Evolutionary conservation across 1,140 invertebrate genomes (phyloP), one percentile per base, ranked within the genome.

Genomic region (Papilio glaucus): DNA sequence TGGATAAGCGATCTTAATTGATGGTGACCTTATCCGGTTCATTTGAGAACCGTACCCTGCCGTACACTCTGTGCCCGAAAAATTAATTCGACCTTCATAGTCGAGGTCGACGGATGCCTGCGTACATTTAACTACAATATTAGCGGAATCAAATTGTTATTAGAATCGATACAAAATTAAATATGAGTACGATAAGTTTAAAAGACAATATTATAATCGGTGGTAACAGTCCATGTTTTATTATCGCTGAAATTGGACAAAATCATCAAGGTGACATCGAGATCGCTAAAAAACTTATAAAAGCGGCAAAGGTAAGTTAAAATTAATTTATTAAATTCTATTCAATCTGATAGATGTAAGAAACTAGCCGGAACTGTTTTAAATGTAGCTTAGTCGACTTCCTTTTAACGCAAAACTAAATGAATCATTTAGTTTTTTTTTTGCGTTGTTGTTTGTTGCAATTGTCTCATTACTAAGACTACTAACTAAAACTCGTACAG

Each of bases 201-300:
- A 89, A 81, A 4, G 85, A 87, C 12, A 82, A 92, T 24, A 85
- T 92, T 39, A 87, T 84, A 82, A 77, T 92, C 63, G 90, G 89
- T 72, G 86, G 84, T 65, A 79, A 79, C 73, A 86, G 91, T 78
- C 89, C 89, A 41, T 93, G 91, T 83, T 97, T 97, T 90, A 94
- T 97, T 53, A 96, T 97, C 63, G 97, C 97, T 62, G 97, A 97
- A 94, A 96, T 97, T 79, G 97, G 97, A 37, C 97, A 97, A 90
- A 97, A 97, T 92, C 97, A 97, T 89, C 96, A 97, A 94, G 96
- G 97, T 72, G 94, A 95, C 83, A 87, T 97, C 70, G 89, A 94
- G 62, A 94, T 94, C 33, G 96, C 96, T 13, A 97, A 96, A 90
- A 83, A 94, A 83, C 90, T 97, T 79, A 97, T 97, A 77, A 85